A percentile compares a stretch with the other conserved stretches of the same genome.
Conservation (phyloP, 2,888 invertebrate species). For the Linnaemya vulpina region DNA sequence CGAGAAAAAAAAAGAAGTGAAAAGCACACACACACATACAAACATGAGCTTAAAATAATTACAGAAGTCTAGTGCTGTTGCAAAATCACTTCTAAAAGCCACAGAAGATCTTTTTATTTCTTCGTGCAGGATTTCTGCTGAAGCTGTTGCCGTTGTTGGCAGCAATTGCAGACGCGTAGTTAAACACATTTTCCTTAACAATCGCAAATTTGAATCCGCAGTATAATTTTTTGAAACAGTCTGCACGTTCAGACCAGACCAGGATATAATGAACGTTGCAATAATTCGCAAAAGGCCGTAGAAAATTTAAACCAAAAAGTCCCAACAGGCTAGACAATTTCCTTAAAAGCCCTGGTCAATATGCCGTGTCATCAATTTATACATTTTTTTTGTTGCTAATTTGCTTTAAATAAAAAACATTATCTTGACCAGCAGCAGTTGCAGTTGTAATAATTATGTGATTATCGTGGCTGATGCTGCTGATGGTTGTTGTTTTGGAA, state of each 20-base stretch:
- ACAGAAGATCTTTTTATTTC: slow-evolving; percentile 15
- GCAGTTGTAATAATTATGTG: slow-evolving; percentile 42
- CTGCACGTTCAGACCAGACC: not conserved
- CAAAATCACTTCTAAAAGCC: slow-evolving; percentile 36
- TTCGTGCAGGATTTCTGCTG: not conserved
- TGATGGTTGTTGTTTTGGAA: slow-evolving; percentile 23
- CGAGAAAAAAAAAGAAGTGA: not conserved
- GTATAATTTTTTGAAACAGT: not conserved
- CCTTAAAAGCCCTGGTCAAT: slow-evolving; percentile 28
- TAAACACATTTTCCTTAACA: slow-evolving; percentile 24
- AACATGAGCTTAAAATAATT: slow-evolving; percentile 8
- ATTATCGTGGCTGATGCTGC: slow-evolving; percentile 9
- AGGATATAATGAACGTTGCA: slow-evolving; percentile 70
- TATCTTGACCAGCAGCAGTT: slow-evolving; percentile 29
- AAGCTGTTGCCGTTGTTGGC: not conserved
- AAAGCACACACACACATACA: not conserved
- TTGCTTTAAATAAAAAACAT: not conserved
- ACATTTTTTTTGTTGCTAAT: not conserved
- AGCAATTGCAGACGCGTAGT: not conserved
- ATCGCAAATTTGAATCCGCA: slow-evolving; percentile 47
- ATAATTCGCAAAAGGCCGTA: slow-evolving; percentile 61
- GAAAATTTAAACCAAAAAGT: slow-evolving; percentile 2
- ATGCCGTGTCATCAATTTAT: slow-evolving; percentile 46
- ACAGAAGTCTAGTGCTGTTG: slow-evolving; percentile 64
- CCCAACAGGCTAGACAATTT: not conserved